Evolutionary conservation across 2,888 invertebrate species (phyloP).

Genomic region (Lochmaea crataegi): DNA sequence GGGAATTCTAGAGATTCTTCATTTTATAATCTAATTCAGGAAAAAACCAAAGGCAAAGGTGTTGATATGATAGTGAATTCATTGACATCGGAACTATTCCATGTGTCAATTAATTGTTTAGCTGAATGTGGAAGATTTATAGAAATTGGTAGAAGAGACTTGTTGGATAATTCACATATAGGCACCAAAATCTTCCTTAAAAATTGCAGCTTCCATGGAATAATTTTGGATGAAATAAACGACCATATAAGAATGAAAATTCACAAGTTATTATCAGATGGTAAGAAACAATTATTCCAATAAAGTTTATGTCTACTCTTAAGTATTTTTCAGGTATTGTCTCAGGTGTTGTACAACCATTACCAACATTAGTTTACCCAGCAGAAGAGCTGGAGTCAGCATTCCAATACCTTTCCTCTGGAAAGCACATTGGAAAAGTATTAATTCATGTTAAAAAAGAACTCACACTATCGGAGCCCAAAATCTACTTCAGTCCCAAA

Average conservation of each 20-base stretch:
- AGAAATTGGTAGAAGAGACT: constrained; percentile 87
- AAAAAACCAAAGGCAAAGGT: constrained; percentile 76
- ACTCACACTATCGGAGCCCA: constrained; percentile 36
- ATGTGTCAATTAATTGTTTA: constrained; percentile 73
- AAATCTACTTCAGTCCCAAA: constrained; percentile 50
- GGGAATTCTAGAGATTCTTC: constrained; percentile 88
- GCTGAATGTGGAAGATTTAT: constrained; percentile 75
- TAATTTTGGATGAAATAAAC: not conserved
- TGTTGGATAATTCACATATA: constrained; percentile 71
- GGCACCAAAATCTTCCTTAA: constrained; percentile 76
- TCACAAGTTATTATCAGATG: constrained; percentile 6
- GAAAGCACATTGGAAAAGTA: constrained; percentile 85
- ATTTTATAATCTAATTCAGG: constrained; percentile 87
- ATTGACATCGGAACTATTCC: constrained; percentile 88
- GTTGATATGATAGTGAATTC: constrained; percentile 82
- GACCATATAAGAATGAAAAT: not conserved
- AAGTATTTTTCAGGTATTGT: constrained; percentile 64
- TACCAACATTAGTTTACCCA: constrained; percentile 73
- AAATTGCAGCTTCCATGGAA: constrained; percentile 79
- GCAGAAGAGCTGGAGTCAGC: constrained; percentile 76
- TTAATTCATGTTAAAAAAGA: constrained; percentile 61
- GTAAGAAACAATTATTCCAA: not conserved
- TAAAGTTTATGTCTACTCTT: too few species aligned
- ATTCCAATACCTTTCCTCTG: constrained; percentile 72
- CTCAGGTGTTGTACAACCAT: constrained; percentile 75